Evolutionary conservation across 1,140 invertebrate species (phyloP).

Genomic region (Ooceraea biroi): DNA sequence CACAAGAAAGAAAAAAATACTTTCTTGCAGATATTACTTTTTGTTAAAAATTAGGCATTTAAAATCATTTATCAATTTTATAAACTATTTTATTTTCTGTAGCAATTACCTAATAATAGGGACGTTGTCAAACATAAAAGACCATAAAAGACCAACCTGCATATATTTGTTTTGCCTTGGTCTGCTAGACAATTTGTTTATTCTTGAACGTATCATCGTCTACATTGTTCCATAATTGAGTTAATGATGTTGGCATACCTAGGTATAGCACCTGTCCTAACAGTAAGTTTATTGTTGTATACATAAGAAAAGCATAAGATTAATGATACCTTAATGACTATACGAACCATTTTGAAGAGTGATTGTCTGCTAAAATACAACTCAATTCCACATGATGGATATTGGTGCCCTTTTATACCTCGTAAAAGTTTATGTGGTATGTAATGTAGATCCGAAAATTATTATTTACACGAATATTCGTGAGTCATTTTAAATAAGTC

Average conservation of each 20-base stretch:
- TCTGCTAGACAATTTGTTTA: not conserved
- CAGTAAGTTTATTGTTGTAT: constrained; percentile 71
- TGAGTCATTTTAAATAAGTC: constrained; percentile 12
- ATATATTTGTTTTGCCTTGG: not conserved
- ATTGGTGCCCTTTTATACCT: constrained; percentile 36
- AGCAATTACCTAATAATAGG: not conserved
- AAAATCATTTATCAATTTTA: not conserved
- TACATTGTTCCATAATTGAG: constrained; percentile 57
- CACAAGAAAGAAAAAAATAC: not conserved
- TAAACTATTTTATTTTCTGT: not conserved
- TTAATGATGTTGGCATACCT: constrained; percentile 49
- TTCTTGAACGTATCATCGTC: not conserved
- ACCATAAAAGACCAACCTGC: not conserved
- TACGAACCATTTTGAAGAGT: constrained; percentile 76
- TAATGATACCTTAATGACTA: constrained; percentile 84
- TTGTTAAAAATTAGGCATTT: not conserved
- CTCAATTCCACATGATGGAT: constrained; percentile 71
- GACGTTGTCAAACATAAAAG: not conserved
- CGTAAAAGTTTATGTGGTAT: not conserved
- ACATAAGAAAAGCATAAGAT: constrained; percentile 76
- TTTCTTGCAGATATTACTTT: constrained; percentile 13
- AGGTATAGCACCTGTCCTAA: constrained; percentile 67
- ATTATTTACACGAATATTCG: constrained; percentile 23
- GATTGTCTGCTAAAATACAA: constrained; percentile 79
- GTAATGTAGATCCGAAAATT: not conserved